A percentile compares a stretch with the other conserved stretches of the same genome.
These are phyloP conservation scores for Caenorhabditis sulstoni DNA, from an alignment of 2,888 invertebrate species.

Conservation along the genomic window DNA sequence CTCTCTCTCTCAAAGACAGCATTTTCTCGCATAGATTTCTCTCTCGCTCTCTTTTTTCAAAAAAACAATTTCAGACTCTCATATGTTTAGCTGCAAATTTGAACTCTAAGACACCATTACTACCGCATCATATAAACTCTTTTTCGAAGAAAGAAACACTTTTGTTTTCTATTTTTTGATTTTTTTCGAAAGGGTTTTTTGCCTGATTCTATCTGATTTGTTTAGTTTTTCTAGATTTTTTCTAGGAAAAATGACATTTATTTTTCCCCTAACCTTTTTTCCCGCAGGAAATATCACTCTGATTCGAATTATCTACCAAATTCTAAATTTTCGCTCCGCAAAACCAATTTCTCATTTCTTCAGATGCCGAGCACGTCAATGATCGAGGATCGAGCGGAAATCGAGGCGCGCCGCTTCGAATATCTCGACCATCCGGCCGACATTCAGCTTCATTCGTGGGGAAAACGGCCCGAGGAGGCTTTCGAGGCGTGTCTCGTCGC, in stretches of 20 bases:
- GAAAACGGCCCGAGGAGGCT: constrained; percentile 85
- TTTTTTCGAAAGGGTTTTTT: not conserved
- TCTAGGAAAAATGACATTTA: too few relatives aligned
- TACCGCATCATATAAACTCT: constrained; percentile 25
- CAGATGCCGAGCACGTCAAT: constrained; percentile 58
- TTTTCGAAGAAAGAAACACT: constrained; percentile 3
- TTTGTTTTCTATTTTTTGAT: not conserved
- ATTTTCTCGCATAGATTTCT: too few relatives aligned
- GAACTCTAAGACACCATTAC: too few relatives aligned
- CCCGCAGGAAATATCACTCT: not conserved
- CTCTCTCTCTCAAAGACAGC: too few relatives aligned
- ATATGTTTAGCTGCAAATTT: not conserved
- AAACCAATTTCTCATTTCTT: too few relatives aligned
- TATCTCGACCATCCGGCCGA: constrained; percentile 95
- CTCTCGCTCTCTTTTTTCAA: not conserved
- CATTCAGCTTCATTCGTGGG: constrained; percentile 98
- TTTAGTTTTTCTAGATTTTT: not conserved
- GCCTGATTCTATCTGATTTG: not conserved
- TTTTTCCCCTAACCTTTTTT: not conserved
- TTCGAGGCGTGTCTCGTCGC: constrained; percentile 86
- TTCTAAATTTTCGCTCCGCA: too few relatives aligned
- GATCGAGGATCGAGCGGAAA: constrained; percentile 47
- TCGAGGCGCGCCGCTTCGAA: constrained; percentile 70
- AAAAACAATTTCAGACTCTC: constrained; percentile 25
- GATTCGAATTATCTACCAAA: not conserved